These are phyloP conservation scores for Vanessa cardui DNA, from an alignment of 2,888 invertebrate genomes.

Conservation along the genomic window DNA sequence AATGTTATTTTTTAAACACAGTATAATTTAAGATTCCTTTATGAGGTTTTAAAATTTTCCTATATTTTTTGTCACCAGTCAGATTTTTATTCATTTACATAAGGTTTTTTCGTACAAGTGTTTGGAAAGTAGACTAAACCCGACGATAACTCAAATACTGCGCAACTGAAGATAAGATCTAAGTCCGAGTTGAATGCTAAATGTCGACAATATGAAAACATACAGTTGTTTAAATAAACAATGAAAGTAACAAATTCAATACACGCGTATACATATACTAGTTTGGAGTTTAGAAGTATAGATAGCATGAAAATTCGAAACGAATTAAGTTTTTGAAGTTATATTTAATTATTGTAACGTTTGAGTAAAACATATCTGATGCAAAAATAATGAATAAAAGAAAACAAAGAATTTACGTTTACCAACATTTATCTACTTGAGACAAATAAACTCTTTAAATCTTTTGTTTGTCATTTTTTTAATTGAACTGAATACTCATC, in stretches of 20 bases:
- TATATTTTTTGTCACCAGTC: conserved; percentile 17
- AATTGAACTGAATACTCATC: too few species aligned
- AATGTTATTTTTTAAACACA: neutral
- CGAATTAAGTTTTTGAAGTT: neutral
- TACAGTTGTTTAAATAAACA: conserved; percentile 1
- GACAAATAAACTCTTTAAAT: too few species aligned
- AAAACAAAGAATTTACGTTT: too few species aligned
- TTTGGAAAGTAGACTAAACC: conserved; percentile 33
- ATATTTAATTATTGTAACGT: too few species aligned
- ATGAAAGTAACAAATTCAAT: neutral
- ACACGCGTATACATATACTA: neutral
- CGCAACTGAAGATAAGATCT: conserved; percentile 39
- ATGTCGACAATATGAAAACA: conserved; percentile 21
- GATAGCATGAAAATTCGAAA: neutral
- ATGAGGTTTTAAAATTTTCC: neutral
- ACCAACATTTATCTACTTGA: too few species aligned
- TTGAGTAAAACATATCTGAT: too few species aligned
- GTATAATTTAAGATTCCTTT: neutral
- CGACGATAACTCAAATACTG: conserved; percentile 33
- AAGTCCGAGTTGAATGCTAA: conserved; percentile 32
- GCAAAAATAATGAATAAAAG: too few species aligned
- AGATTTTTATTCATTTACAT: conserved; percentile 26
- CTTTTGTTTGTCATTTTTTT: too few species aligned
- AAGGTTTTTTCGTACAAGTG: conserved; percentile 26
- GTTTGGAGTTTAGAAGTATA: neutral